Evolutionary conservation across 2,888 invertebrate species (phyloP), one percentile per base, ranked within the genome.

Genomic region (Brassicogethes aeneus): DNA sequence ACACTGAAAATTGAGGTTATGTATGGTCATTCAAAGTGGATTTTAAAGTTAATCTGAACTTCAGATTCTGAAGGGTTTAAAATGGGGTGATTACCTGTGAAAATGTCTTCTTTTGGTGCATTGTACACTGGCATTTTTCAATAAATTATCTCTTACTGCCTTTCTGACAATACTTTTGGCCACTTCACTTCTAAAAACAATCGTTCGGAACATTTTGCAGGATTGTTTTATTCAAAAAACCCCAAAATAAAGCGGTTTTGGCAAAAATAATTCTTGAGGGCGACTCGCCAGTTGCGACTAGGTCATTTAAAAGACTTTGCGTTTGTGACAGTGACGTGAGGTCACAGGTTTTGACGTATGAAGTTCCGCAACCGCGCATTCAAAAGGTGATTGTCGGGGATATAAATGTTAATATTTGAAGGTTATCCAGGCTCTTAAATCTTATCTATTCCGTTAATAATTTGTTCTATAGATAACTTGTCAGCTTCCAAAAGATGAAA

Each of bases 201-300:
- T 77, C 68, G 82, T 80, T 73, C 85, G 80, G 70, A 86, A 74
- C 85, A 86, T 85, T 67, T 72, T 72, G 40, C 14, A 12, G 32
- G 12, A 13, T 5, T 12, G 5, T 5, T 13, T 32, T 32, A 23
- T 7, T 10, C 5, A 23, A 23, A 5, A 5, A 10, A 10, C 5
- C 23, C 23, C 5, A 23, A 23, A 7, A 23, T 23, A 7, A 7
- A 23, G 23, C 23, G n/a, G n/a, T n/a, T n/a, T n/a, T n/a, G n/a
- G n/a, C n/a, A 23, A 23, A 23, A 23, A 23, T 23, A 7, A 10
- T 36, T 32, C n/a, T 32, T 10, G 32, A 32, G 32, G 32, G 32
- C 32, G 32, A 32, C 32, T 32, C 14, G 32, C 14, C 12, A 13
- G 32, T 8, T 12, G 8, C 44, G 13, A 46, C 60, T 62, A 66